A percentile compares a stretch with the other conserved stretches of the same genome.
phyloP scores from a whole-genome alignment of 2,113 vertebrate genomes.

The Megaleporinus macrocephalus region DNA sequence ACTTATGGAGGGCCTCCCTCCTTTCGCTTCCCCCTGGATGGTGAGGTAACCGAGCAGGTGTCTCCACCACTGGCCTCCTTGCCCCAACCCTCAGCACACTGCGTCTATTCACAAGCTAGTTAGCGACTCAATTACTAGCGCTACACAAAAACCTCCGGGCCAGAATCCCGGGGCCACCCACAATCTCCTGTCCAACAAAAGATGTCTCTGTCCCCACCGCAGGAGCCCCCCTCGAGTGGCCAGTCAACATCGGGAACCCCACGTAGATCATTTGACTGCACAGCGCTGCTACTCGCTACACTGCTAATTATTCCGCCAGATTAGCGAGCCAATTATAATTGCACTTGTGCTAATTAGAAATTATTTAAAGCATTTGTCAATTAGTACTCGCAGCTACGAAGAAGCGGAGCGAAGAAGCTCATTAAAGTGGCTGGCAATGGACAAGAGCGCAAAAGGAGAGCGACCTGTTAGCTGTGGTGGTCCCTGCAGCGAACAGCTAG shows the following conservation, averaged over 20 bases:
- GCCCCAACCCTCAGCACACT: conserved; percentile 41
- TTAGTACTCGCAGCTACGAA: conserved; percentile 83
- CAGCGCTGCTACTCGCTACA: conserved; percentile 76
- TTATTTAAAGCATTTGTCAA: conserved; percentile 85
- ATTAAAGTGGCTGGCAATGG: conserved; percentile 52
- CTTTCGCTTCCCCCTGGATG: background rate
- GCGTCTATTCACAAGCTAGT: conserved; percentile 55
- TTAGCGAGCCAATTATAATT: conserved; percentile 87
- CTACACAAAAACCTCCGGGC: conserved; percentile 69
- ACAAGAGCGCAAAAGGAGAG: conserved; percentile 17
- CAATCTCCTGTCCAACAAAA: conserved; percentile 83
- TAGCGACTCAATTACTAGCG: conserved; percentile 71
- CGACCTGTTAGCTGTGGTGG: conserved; percentile 5
- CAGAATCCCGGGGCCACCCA: conserved; percentile 82
- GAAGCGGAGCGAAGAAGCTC: conserved; percentile 67
- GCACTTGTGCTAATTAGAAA: conserved; percentile 89
- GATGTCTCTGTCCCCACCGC: conserved; percentile 77
- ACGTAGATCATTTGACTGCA: conserved; percentile 83
- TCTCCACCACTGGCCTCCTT: conserved; percentile 36
- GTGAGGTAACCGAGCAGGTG: conserved; percentile 36
- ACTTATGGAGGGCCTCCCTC: background rate
- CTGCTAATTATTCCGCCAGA: conserved; percentile 88
- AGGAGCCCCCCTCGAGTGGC: conserved; percentile 77
- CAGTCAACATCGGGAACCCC: conserved; percentile 83
- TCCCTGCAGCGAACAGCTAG: background rate